These are phyloP conservation scores for Platysteira castanea DNA, from an alignment of 2,113 vertebrate genomes.

Conservation along the genomic window DNA sequence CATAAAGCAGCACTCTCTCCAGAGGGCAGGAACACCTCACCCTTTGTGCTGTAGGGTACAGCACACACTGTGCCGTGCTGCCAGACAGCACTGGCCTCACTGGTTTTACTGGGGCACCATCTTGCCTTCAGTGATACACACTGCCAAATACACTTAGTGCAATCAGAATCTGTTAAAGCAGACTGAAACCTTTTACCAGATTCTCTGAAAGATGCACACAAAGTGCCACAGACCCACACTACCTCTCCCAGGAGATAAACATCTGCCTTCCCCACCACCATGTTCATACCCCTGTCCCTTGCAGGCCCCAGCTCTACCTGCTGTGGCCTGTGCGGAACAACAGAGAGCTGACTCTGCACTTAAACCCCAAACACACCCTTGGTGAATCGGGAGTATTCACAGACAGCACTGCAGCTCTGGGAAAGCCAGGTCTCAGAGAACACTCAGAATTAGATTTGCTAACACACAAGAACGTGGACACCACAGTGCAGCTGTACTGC, in stretches of 20 bases:
- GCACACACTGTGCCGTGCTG: fast-evolving
- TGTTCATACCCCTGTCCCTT: fast-evolving
- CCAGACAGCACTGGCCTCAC: neutral
- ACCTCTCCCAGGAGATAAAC: neutral
- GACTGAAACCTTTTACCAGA: neutral
- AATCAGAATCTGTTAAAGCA: neutral
- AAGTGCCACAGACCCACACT: neutral
- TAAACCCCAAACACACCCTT: neutral
- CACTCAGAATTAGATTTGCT: neutral
- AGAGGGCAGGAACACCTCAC: neutral
- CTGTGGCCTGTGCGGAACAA: neutral
- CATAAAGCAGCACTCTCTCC: neutral
- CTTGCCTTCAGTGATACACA: neutral
- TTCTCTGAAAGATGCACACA: neutral
- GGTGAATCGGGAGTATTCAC: fast-evolving
- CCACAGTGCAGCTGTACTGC: neutral
- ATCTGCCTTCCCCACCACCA: neutral
- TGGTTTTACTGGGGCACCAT: neutral
- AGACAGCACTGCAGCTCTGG: neutral
- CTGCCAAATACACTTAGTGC: neutral
- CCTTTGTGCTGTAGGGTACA: neutral
- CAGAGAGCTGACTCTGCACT: neutral
- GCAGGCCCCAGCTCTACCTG: neutral
- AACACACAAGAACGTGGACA: neutral
- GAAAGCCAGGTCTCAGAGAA: neutral